These are phyloP conservation scores for Melanargia galathea DNA, from an alignment of 2,888 invertebrate genomes.

Conservation along the genomic window DNA sequence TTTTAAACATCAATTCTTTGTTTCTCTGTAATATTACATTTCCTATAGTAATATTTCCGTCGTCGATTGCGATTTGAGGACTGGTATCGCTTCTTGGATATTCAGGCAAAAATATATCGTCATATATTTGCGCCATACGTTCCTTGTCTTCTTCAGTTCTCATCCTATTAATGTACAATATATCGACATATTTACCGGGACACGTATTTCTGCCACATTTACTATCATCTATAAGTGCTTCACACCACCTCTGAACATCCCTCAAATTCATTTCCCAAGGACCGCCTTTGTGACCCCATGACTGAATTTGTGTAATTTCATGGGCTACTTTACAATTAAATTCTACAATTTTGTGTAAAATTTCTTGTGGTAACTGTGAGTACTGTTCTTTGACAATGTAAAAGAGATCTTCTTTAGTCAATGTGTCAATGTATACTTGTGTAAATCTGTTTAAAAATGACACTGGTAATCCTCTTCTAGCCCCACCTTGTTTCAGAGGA, in stretches of 20 bases:
- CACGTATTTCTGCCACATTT: slow-evolving; percentile 52
- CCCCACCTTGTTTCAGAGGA: slow-evolving; percentile 97
- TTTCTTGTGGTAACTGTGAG: slow-evolving; percentile 80
- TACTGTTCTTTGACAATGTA: slow-evolving; percentile 87
- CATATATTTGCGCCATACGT: slow-evolving; percentile 83
- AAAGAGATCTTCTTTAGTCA: slow-evolving; percentile 85
- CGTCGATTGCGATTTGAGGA: slow-evolving; percentile 83
- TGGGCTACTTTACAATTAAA: slow-evolving; percentile 88
- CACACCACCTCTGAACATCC: slow-evolving; percentile 97
- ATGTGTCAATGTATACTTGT: slow-evolving; percentile 88
- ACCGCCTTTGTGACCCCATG: slow-evolving; percentile 91
- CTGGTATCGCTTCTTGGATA: slow-evolving; percentile 77
- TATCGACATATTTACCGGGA: slow-evolving; percentile 85
- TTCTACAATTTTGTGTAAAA: slow-evolving; percentile 87
- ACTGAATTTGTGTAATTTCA: slow-evolving; percentile 83
- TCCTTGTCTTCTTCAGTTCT: slow-evolving; percentile 88
- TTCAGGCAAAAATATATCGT: slow-evolving; percentile 71
- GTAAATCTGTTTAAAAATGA: slow-evolving; percentile 99
- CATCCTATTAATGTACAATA: slow-evolving; percentile 95
- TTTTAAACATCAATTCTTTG: slow-evolving; percentile 63
- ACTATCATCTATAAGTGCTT: slow-evolving; percentile 83
- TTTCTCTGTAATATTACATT: slow-evolving; percentile 81
- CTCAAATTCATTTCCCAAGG: slow-evolving; percentile 99
- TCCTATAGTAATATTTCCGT: slow-evolving; percentile 83
- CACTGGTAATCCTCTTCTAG: slow-evolving; percentile 95